Evolutionary conservation across 2,797 vertebrate genomes (phyloP).

Genomic region (Mycteria americana): DNA sequence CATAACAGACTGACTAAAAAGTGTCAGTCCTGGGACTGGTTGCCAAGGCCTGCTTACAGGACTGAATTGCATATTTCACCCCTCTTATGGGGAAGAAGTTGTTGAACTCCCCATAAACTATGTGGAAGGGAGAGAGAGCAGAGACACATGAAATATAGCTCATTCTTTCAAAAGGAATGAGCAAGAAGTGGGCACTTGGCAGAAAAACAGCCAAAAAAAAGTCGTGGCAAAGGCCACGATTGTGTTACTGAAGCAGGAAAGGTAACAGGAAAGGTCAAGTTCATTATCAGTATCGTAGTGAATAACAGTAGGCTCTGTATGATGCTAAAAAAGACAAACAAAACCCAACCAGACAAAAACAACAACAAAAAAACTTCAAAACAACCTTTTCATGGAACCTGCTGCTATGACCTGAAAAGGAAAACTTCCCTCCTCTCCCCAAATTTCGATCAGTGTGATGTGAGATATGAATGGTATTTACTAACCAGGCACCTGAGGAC

Average conservation of each 20-base stretch:
- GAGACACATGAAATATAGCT: not conserved
- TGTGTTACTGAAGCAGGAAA: not conserved
- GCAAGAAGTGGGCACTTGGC: accelerated
- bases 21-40: not conserved
- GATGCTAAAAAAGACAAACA: not conserved
- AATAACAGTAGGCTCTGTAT: not conserved
- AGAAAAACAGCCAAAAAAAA: not conserved
- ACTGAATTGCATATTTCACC: not conserved
- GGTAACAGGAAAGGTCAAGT: not conserved
- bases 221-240: accelerated
- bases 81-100: not conserved
- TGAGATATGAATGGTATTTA: not conserved
- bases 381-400: not conserved
- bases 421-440: not conserved
- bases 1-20: not conserved
- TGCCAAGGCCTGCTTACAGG: not conserved
- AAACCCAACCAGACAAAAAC: not conserved
- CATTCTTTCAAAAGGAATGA: not conserved
- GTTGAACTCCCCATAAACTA: not conserved
- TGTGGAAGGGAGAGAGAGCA: not conserved
- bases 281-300: not conserved
- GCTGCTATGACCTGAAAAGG: not conserved
- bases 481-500: not conserved
- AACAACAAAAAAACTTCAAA: no score
- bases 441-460: accelerated